Evolutionary conservation across 1,140 invertebrate species (phyloP), one percentile per base, ranked within the genome.

Genomic region (Muscidifurax raptorellus): DNA sequence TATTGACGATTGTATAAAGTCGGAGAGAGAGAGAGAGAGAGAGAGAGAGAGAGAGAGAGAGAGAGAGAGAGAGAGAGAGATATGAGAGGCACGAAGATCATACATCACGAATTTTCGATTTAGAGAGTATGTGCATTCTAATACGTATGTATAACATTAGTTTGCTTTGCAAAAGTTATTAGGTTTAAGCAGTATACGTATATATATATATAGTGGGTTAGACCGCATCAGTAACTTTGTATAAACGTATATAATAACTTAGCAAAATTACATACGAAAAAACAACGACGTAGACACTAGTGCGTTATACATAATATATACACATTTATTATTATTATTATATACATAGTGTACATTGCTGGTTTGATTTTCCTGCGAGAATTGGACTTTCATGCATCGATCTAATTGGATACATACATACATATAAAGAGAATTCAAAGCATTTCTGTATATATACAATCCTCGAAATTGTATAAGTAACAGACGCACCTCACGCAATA

Each of bases 371-470:
- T 47, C 1, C 44, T 7, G 13, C 44, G 44, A 52, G 52, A 59
- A 59, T 59, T 59, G 15, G 2, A 59, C n/a, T 22, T 77, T 77
- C 75, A 77, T 77, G 75, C 75, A 77, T 77, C 75, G 36, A 77
- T 77, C 75, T 77, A 77, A 77, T 77, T 59, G 28, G n/a, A 64
- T 47, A 52, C 47, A 52, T 5, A 2, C 6, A 59, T n/a, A 59
- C 52, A 7, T 6, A 22, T 18, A n/a, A 59, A 0, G 52, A 22
- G 22, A 59, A n/a, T 59, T 59, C 52, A 22, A 59, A 59, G 52
- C 52, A 59, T 59, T 59, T 59, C 52, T 59, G 52, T 6, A n/a
- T n/a, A n/a, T n/a, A n/a, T n/a, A n/a, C 6, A 59, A n/a, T 18
- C 18, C 22, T 0, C 22, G 18, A 59, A 59, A 59, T 47, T 47